phyloP scores from a whole-genome alignment of 2,797 vertebrate genomes.

The Enoplosus armatus region DNA sequence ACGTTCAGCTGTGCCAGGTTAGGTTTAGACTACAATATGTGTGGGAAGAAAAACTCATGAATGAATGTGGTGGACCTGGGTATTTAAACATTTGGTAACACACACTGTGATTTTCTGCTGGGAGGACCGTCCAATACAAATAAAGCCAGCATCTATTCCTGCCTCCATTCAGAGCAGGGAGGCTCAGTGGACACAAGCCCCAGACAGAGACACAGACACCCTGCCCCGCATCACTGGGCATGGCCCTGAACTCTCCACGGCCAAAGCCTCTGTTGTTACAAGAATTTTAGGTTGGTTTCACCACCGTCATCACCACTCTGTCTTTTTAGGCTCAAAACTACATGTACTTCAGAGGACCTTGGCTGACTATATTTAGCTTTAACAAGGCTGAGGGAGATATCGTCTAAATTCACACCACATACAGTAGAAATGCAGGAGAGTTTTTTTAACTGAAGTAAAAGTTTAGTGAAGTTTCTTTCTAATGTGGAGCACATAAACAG shows the following conservation, averaged over 20 bases:
- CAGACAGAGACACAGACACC: constrained; percentile 67
- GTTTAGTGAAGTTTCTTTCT: not conserved
- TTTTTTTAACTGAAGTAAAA: not conserved
- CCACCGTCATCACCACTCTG: constrained; percentile 16
- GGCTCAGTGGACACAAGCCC: constrained; percentile 73
- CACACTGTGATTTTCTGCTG: constrained; percentile 54
- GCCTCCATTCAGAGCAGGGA: constrained; percentile 52
- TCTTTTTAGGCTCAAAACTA: constrained; percentile 22
- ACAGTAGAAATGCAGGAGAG: not conserved
- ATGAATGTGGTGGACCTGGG: constrained; percentile 52
- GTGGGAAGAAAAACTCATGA: constrained; percentile 63
- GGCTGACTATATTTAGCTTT: not conserved
- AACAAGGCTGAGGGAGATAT: not conserved
- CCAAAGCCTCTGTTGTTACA: constrained; percentile 72
- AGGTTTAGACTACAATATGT: constrained; percentile 16
- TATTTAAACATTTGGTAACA: constrained; percentile 56
- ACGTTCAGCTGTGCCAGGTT: not conserved
- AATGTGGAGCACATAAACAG: not conserved
- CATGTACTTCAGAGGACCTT: not conserved
- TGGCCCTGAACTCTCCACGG: constrained; percentile 17
- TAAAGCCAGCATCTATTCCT: constrained; percentile 66
- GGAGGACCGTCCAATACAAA: constrained; percentile 66
- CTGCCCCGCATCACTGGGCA: constrained; percentile 57
- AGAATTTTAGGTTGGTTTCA: constrained; percentile 51
- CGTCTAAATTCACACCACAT: not conserved